phyloP scores from a whole-genome alignment of 1,140 invertebrate species.

The Aplysia californica region DNA sequence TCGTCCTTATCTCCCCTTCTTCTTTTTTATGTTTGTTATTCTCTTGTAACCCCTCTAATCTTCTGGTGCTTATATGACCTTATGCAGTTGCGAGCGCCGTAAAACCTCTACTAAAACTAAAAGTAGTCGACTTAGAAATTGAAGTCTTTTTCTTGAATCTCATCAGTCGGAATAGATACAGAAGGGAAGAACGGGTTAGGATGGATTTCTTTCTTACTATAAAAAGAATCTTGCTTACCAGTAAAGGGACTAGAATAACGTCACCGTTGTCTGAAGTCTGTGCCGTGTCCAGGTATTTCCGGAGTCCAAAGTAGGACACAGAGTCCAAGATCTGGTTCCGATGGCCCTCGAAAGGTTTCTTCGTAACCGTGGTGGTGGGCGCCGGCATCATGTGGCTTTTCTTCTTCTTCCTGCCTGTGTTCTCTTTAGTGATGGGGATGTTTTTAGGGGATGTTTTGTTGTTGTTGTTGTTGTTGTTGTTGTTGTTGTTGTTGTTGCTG shows the following conservation, averaged over 20 bases:
- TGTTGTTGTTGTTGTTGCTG: not conserved
- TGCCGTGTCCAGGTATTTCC: not conserved
- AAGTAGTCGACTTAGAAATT: not conserved
- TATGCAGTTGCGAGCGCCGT: no score
- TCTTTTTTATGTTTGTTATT: no score
- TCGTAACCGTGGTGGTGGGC: not conserved
- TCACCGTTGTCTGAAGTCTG: not conserved
- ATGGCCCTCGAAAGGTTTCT: not conserved
- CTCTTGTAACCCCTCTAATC: no score
- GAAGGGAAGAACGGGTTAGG: not conserved
- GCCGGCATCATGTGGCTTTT: not conserved
- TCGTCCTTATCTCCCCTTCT: no score
- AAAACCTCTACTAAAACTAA: not conserved
- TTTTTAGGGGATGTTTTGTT: not conserved
- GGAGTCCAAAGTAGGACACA: not conserved
- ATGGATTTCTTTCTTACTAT: not conserved
- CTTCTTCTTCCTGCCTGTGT: no score
- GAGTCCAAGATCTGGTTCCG: conserved; percentile 3
- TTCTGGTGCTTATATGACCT: no score
- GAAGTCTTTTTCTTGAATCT: not conserved
- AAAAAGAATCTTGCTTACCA: not conserved
- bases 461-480: not conserved
- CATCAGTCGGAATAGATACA: not conserved
- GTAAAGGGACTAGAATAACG: not conserved
- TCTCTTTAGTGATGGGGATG: no score